Base-by-base conservation (phyloP, 2,113 vertebrate genomes). In the Nerophis lumbriciformis region DNA sequence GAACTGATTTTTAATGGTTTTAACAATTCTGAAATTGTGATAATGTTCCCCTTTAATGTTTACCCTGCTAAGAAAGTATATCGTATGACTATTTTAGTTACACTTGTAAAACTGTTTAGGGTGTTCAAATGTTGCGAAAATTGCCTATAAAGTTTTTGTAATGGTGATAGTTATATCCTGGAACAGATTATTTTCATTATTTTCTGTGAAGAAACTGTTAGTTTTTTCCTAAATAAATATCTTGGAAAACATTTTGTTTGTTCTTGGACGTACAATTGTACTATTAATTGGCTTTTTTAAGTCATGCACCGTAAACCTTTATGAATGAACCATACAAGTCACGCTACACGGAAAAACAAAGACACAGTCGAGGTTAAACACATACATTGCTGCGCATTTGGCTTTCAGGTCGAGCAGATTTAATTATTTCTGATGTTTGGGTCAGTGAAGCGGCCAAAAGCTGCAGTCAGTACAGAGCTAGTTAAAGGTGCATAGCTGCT, bases 371-470 rank as follows among this genome's bases (percentile, higher is more conserved):
- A 63, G 54, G 51, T 55, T 54, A 52, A 57, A 69, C 6, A 53
- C 60, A 2, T 51, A 0, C 15, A 58, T 60, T 60, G 49, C 50
- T 62, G 65, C 14, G 28, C 56, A 42, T 6, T 15, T 12, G 47
- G 42, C 42, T 44, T 48, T 56, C 8, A 54, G 21, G 53, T 28
- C 36, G 44, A 47, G 21, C 15, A 51, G 63, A 56, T 8, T 38
- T 65, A 62, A 76, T 80, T 35, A 13, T 56, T 59, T 72, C 54
- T 74, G 65, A 76, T 66, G 78, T 80, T 36, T 69, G 67, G 65
- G 36, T 65, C 62, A 65, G 65, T 65, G 51, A 68, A 51, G 45
- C 64, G 15, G 61, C 61, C 53, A 55, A 58, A 62, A 56, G n/a
- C 65, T 63, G 44, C 15, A 55, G 65, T 61, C 53, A 63, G 51